Conservation (phyloP, 1,140 invertebrate genomes). For the Berghia stephanieae region DNA sequence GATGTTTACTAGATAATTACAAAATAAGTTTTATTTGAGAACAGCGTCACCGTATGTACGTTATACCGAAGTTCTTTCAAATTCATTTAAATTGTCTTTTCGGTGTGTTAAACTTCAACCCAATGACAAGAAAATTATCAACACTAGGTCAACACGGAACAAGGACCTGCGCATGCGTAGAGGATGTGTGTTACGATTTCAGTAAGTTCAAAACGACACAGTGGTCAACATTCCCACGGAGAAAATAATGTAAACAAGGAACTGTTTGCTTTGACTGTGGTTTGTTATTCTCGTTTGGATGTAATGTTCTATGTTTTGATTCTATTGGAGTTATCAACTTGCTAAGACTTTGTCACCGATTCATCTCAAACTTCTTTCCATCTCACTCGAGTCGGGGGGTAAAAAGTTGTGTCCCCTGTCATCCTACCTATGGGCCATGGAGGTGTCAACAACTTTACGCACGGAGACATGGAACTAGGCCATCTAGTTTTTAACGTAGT, state of each 20-base stretch:
- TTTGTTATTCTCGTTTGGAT: conserved; percentile 18
- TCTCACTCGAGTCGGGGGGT: conserved; percentile 15
- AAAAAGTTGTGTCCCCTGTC: conserved; percentile 28
- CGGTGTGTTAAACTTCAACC: neutral
- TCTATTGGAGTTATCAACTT: neutral
- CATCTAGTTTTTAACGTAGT: conserved; percentile 15
- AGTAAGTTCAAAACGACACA: conserved; percentile 40
- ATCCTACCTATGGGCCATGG: neutral
- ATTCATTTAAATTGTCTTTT: neutral
- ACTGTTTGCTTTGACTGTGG: conserved; percentile 30
- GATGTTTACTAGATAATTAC: too few relatives aligned
- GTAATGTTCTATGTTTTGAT: conserved; percentile 2
- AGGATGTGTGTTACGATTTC: conserved; percentile 41
- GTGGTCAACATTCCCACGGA: conserved; percentile 39
- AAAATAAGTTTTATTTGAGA: neutral
- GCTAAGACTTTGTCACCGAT: conserved; percentile 8
- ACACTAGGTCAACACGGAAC: conserved; percentile 10
- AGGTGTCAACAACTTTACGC: neutral
- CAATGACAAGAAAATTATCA: conserved; percentile 14
- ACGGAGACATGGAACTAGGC: conserved; percentile 7
- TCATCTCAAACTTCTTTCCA: conserved; percentile 3
- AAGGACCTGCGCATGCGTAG: conserved; percentile 38
- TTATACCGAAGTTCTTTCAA: neutral
- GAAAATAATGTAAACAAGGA: conserved; percentile 36
- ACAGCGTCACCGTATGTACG: neutral